A percentile compares a stretch with the other conserved stretches of the same genome.
These are phyloP conservation scores for Julus scanicus DNA, from an alignment of 2,888 invertebrate species.

Conservation along the genomic window DNA sequence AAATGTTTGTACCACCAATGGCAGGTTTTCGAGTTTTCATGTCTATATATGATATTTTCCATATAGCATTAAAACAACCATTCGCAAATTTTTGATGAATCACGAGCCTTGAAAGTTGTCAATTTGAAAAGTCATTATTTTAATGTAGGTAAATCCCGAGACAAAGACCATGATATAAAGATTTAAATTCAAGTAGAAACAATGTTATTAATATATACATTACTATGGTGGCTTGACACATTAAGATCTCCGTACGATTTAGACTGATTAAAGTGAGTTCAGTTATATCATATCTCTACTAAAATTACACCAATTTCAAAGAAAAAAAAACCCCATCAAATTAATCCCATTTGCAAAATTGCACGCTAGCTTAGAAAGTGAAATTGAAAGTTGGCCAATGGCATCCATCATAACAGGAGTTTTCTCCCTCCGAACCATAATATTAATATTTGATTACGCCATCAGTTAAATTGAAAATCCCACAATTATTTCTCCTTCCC, in stretches of 20 bases:
- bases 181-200: neutral
- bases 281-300: neutral
- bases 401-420: slow-evolving; percentile 3
- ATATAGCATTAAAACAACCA: neutral
- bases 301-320: slow-evolving; percentile 14
- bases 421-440: neutral
- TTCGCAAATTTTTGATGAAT: neutral
- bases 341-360: slow-evolving; percentile 35
- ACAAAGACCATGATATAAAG: no score
- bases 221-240: neutral
- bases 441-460: slow-evolving; percentile 42
- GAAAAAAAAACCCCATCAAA: neutral
- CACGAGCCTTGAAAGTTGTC: neutral
- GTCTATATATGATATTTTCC: no score
- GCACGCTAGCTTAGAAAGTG: neutral
- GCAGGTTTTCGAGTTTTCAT: no score
- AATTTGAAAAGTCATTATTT: neutral
- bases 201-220: neutral
- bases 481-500: slow-evolving; percentile 30
- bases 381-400: slow-evolving; percentile 35
- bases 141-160: neutral
- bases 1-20: no score
- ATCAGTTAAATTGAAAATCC: slow-evolving; percentile 42
- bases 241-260: neutral
- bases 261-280: slow-evolving; percentile 10